Evolutionary conservation across 1,140 invertebrate species (phyloP).

Genomic region (Plectrocnemia conspersa): DNA sequence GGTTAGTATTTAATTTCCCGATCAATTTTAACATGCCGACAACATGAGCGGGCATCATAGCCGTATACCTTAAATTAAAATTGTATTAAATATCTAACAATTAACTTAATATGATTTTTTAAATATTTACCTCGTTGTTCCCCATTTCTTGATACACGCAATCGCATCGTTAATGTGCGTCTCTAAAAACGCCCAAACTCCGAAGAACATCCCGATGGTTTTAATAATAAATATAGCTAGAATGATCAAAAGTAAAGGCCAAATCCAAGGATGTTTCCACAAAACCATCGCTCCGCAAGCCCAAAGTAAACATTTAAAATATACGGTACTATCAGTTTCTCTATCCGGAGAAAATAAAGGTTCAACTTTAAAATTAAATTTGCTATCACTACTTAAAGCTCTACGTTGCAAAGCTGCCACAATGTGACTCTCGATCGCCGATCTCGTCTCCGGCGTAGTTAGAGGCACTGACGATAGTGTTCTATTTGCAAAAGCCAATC

Average conservation of each 20-base stretch:
- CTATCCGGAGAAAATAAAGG: slow-evolving; percentile 26
- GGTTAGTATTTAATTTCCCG: slow-evolving; percentile 45
- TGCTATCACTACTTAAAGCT: slow-evolving; percentile 42
- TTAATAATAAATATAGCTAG: slow-evolving; percentile 47
- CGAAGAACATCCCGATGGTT: slow-evolving; percentile 45
- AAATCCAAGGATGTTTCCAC: slow-evolving; percentile 50
- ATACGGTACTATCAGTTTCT: slow-evolving; percentile 46
- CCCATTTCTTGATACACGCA: slow-evolving; percentile 43
- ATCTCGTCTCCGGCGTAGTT: slow-evolving; percentile 39
- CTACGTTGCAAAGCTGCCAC: slow-evolving; percentile 44
- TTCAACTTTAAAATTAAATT: slow-evolving; percentile 4
- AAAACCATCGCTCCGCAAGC: slow-evolving; percentile 49
- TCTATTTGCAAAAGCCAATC: slow-evolving; percentile 47
- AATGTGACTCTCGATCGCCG: slow-evolving; percentile 43
- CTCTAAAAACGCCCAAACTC: slow-evolving; percentile 48
- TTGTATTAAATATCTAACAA: slow-evolving; percentile 1
- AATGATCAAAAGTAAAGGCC: slow-evolving; percentile 47
- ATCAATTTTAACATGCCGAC: slow-evolving; percentile 51
- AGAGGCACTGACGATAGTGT: slow-evolving; percentile 47
- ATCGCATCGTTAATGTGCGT: slow-evolving; percentile 44
- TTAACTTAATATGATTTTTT: slow-evolving; percentile 4
- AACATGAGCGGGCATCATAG: slow-evolving; percentile 52
- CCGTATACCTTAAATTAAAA: slow-evolving; percentile 45
- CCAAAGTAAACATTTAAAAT: slow-evolving; percentile 48
- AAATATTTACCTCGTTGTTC: slow-evolving; percentile 42